These are phyloP conservation scores for Calliphora vicina DNA, from an alignment of 1,140 invertebrate genomes.

Conservation along the genomic window DNA sequence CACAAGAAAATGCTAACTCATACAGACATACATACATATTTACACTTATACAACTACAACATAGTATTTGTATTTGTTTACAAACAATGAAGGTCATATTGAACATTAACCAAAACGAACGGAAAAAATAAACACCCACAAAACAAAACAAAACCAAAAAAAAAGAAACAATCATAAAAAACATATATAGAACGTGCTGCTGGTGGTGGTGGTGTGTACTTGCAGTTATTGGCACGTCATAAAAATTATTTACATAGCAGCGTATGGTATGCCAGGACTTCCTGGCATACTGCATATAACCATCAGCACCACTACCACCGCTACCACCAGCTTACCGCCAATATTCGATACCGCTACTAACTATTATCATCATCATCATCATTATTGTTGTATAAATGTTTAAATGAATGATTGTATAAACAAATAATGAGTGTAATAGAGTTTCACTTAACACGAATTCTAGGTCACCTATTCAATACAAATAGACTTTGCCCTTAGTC, in stretches of 20 bases:
- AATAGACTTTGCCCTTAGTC: too few species aligned
- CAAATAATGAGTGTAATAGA: not conserved
- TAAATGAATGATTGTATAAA: not conserved
- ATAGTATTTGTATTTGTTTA: not conserved
- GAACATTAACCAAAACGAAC: not conserved
- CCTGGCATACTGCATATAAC: not conserved
- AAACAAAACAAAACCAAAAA: not conserved
- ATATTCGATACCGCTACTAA: not conserved
- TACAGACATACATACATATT: not conserved
- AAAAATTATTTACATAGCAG: not conserved
- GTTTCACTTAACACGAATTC: not conserved
- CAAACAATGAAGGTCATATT: constrained; percentile 1
- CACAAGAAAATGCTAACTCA: not conserved
- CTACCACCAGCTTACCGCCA: not conserved
- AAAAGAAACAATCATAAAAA: not conserved
- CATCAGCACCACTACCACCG: not conserved
- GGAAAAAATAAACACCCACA: not conserved
- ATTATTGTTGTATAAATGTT: not conserved
- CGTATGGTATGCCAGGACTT: not conserved
- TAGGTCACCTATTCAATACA: not conserved
- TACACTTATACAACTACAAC: not conserved
- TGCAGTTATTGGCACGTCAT: constrained; percentile 11
- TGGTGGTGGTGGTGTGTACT: not conserved
- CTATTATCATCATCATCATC: not conserved
- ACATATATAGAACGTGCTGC: not conserved